These are phyloP conservation scores for Scaptodrosophila latifasciaeformis DNA, from an alignment of 2,888 invertebrate species.

Conservation along the genomic window DNA sequence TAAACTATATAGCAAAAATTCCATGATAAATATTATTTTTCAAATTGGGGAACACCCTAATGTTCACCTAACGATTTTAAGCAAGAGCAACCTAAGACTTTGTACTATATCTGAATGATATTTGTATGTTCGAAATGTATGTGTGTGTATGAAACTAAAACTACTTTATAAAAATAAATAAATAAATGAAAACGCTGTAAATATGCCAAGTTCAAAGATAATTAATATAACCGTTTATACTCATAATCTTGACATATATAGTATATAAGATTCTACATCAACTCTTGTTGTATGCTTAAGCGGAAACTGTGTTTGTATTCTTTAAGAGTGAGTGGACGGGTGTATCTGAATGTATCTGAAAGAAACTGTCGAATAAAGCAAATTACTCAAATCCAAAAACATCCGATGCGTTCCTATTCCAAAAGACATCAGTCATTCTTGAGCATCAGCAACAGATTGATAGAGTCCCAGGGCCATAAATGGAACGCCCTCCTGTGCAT, in stretches of 20 bases:
- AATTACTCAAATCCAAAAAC: constrained; percentile 37
- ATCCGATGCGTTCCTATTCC: no score
- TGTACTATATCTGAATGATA: background rate
- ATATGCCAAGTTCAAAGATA: background rate
- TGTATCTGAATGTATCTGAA: constrained; percentile 25
- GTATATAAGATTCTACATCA: background rate
- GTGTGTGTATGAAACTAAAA: background rate
- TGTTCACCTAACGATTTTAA: background rate
- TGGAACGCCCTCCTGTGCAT: constrained; percentile 7
- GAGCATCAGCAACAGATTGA: constrained; percentile 35
- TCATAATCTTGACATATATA: no score
- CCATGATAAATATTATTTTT: no score
- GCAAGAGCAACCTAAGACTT: constrained; percentile 1
- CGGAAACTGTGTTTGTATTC: no score
- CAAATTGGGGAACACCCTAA: no score
- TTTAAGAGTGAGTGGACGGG: no score
- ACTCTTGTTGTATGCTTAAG: background rate
- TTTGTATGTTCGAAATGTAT: background rate
- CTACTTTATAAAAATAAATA: background rate
- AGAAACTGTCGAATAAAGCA: constrained; percentile 51
- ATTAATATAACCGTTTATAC: no score
- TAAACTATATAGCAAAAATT: no score
- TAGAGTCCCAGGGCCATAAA: constrained; percentile 30
- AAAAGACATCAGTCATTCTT: no score
- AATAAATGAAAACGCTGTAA: background rate